Evolutionary conservation across 2,888 invertebrate genomes (phyloP).

Genomic region (Ypsolopha scabrella): DNA sequence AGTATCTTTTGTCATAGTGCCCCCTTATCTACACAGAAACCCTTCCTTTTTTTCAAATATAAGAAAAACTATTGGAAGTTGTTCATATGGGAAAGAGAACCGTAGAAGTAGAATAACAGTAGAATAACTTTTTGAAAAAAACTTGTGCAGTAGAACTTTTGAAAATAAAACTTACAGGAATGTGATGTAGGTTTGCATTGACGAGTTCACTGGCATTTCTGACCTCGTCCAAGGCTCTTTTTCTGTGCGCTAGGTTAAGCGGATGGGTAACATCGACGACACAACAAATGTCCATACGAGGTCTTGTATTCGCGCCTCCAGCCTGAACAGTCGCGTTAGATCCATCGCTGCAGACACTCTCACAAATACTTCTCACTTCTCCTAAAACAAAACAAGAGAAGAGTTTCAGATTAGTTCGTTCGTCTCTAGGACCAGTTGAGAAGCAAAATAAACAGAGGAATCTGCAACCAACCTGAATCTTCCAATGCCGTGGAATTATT

Average conservation of each 20-base stretch:
- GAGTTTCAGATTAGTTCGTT: too few relatives aligned
- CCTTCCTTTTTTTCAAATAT: too few relatives aligned
- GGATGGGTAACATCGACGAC: slow-evolving; percentile 84
- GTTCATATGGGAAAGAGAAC: too few relatives aligned
- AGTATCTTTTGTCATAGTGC: too few relatives aligned
- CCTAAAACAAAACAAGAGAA: slow-evolving; percentile 27
- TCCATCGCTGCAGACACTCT: slow-evolving; percentile 65
- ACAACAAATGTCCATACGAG: slow-evolving; percentile 90
- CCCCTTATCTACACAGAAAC: too few relatives aligned
- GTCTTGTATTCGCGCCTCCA: slow-evolving; percentile 53
- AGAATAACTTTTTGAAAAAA: too few relatives aligned
- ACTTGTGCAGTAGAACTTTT: too few relatives aligned
- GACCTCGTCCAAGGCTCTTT: slow-evolving; percentile 87
- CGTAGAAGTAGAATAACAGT: too few relatives aligned
- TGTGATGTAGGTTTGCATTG: slow-evolving; percentile 85
- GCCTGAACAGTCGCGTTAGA: slow-evolving; percentile 62
- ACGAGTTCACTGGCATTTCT: slow-evolving; percentile 82
- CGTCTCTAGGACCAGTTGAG: neutral
- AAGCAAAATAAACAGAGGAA: slow-evolving; percentile 6
- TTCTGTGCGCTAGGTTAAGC: slow-evolving; percentile 79
- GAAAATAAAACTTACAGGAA: slow-evolving; percentile 74
- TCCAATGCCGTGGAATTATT: slow-evolving; percentile 49
- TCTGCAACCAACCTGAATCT: slow-evolving; percentile 43
- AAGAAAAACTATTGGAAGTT: too few relatives aligned
- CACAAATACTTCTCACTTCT: slow-evolving; percentile 65